Evolutionary conservation across 1,140 invertebrate genomes (phyloP).

Genomic region (Cardiocondyla obscurior): DNA sequence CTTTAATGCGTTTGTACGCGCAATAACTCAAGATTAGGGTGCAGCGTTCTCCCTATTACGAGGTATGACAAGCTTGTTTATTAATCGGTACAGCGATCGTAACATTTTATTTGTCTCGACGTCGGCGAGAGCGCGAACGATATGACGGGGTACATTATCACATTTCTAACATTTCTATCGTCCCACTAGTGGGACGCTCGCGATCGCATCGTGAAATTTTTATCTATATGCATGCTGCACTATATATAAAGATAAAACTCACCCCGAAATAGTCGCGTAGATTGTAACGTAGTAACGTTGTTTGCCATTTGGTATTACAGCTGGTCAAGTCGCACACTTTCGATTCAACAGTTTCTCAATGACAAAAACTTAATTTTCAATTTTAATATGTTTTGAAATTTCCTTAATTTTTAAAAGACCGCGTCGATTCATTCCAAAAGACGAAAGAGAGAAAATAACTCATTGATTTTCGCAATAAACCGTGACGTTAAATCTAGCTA

Average conservation of each 20-base stretch:
- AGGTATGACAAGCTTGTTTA: neutral
- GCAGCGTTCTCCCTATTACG: neutral
- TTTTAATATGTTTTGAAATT: neutral
- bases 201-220: constrained; percentile 30
- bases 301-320: constrained; percentile 42
- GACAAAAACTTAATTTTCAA: neutral
- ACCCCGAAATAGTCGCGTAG: neutral
- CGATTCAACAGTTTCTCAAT: neutral
- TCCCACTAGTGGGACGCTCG: neutral
- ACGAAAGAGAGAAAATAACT: neutral
- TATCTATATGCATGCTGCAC: constrained; percentile 27
- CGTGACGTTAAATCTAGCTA: neutral
- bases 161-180: constrained; percentile 26
- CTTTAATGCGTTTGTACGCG: neutral
- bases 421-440: neutral
- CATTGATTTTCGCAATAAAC: neutral
- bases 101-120: constrained; percentile 34
- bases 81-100: constrained; percentile 22
- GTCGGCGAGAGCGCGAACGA: constrained; percentile 7
- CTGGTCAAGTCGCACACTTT: constrained; percentile 35
- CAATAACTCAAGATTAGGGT: constrained; percentile 4
- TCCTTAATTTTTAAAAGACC: neutral
- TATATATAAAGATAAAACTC: constrained; percentile 44
- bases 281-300: constrained; percentile 38
- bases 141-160: constrained; percentile 27